A percentile compares a stretch with the other conserved stretches of the same genome.
phyloP scores from a whole-genome alignment of 1,140 invertebrate genomes.

The Sinonovacula constricta region DNA sequence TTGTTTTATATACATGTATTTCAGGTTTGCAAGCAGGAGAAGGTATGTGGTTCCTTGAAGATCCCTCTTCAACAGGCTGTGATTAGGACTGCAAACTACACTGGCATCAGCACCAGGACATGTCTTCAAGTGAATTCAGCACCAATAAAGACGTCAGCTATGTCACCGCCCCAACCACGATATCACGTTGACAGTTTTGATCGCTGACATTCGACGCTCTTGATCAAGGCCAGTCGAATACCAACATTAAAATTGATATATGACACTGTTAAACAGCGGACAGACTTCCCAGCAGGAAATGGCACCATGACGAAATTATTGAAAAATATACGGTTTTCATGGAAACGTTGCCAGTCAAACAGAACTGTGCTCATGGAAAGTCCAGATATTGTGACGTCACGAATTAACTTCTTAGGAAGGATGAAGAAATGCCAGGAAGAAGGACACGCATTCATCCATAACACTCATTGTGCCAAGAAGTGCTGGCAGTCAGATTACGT shows the following conservation, averaged over 20 bases:
- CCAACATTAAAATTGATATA: no score
- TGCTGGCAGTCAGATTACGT: conserved; percentile 8
- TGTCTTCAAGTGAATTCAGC: background rate
- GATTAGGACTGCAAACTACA: background rate
- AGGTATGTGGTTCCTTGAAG: background rate
- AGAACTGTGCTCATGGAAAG: background rate
- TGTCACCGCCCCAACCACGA: no score
- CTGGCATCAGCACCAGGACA: background rate
- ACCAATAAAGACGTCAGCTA: no score
- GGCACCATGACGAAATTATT: no score
- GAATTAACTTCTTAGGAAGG: background rate
- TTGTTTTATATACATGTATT: no score
- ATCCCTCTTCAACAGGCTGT: background rate
- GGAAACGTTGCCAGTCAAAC: background rate
- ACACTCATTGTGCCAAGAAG: background rate
- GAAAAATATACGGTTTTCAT: no score
- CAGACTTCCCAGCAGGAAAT: no score
- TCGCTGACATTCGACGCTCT: no score
- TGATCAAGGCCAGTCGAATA: no score
- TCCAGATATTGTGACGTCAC: background rate
- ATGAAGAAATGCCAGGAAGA: conserved; percentile 2
- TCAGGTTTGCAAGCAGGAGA: conserved; percentile 1
- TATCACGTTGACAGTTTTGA: no score
- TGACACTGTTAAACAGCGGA: no score
- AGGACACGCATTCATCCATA: background rate